Evolutionary conservation across 2,888 invertebrate species (phyloP), one percentile per base, ranked within the genome.

Genomic region (Dryococelus australis): DNA sequence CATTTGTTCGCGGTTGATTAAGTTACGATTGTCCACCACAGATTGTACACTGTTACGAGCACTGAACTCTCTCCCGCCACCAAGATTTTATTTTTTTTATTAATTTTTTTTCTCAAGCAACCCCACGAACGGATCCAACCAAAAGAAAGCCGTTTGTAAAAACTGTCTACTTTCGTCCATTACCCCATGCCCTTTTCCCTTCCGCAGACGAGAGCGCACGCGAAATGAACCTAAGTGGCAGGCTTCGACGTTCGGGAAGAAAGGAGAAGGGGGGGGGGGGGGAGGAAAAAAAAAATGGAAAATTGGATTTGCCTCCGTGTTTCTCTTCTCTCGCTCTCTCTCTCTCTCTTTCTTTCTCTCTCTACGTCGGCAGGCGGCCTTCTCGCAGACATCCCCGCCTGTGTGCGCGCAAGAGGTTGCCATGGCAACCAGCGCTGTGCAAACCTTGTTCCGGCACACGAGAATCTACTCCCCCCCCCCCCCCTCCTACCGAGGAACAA

Each of bases 391-490:
- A 35, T 35, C 35, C 65, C 65, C 65, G 65, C 35, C 35, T 35
- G n/a, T 24, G 65, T 8, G 8, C 65, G 65, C 65, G 65, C n/a
- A 65, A n/a, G 78, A 79, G 78, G 84, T 87, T 80, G 47, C 87
- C 78, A 43, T 85, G 87, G 87, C 26, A 20, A 85, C 87, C 65
- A 24, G 65, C 65, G n/a, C 65, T 65, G 65, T 65, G 65, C 65
- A 65, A 65, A 65, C 65, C 65, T 65, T 65, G 65, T 65, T 65
- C 65, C 27, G 26, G 87, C 84, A 78, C 84, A 78, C 65, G 87
- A 78, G 65, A 65, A 24, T 65, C 6, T n/a, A 65, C 65, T 16
- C n/a, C n/a, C n/a, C n/a, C 16, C 65, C n/a, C 65, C 65, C 65
- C 65, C 6, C 65, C 24, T 16, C 65, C n/a, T 65, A 65, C 20